phyloP scores from a whole-genome alignment of 2,888 invertebrate genomes.

The Encarsia formosa region DNA sequence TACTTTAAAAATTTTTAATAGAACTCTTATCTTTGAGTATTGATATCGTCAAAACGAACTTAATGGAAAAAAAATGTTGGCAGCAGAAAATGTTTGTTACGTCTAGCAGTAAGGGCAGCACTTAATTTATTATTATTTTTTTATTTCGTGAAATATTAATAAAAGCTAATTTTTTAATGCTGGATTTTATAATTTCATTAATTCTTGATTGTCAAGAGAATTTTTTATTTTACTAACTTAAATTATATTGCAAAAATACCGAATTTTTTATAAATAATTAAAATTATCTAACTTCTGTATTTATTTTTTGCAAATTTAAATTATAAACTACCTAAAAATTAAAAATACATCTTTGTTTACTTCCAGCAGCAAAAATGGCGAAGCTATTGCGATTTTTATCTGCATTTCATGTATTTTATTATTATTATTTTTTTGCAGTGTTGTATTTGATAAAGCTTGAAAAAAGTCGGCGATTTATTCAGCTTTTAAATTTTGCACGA shows the following conservation, averaged over 20 bases:
- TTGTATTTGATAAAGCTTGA: slow-evolving; percentile 12
- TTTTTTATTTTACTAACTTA: neutral
- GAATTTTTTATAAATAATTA: slow-evolving; percentile 9
- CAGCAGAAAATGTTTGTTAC: slow-evolving; percentile 21
- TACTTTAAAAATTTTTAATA: too few species aligned
- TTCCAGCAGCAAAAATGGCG: slow-evolving; percentile 13
- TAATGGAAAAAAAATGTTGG: slow-evolving; percentile 10
- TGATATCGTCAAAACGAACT: slow-evolving; percentile 15
- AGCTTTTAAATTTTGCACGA: slow-evolving; percentile 8
- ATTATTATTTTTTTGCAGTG: neutral
- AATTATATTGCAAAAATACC: slow-evolving; percentile 1
- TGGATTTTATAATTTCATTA: slow-evolving; percentile 1
- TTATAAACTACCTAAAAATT: slow-evolving; percentile 20
- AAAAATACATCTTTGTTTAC: slow-evolving; percentile 9
- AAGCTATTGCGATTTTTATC: slow-evolving; percentile 11
- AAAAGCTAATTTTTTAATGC: neutral
- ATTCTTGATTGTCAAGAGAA: slow-evolving; percentile 22
- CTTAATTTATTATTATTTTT: slow-evolving; percentile 12
- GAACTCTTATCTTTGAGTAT: slow-evolving; percentile 3
- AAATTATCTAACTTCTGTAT: slow-evolving; percentile 20
- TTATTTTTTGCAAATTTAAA: slow-evolving; percentile 5
- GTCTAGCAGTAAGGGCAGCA: slow-evolving; percentile 25
- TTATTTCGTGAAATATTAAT: slow-evolving; percentile 4
- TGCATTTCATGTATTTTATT: neutral
- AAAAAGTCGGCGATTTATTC: slow-evolving; percentile 4